Evolutionary conservation across 2,113 vertebrate species (phyloP), one percentile per base, ranked within the genome.

Genomic region (Nasalis larvatus): DNA sequence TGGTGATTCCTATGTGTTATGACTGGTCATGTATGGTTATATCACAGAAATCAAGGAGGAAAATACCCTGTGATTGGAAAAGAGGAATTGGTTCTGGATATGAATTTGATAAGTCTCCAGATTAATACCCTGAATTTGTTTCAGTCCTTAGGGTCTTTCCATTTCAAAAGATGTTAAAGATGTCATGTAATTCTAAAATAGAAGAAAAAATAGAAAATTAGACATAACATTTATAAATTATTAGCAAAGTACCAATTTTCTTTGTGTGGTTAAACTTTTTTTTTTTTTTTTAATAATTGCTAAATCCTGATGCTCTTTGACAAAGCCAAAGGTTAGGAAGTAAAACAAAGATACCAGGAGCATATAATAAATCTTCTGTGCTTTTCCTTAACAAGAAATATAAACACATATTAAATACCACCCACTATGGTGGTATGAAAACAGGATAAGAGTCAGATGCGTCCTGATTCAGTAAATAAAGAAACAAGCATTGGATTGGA

Each of bases 341-440:
- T 86, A 89, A 96, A 78, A 86, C 49, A 11, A 96, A 87, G 32
- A 52, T 21, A 91, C 4, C 7, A 56, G n/a, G 16, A 86, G 13
- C 13, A 47, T 89, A 60, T 88, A 40, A 88, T 47, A 92, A 95
- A 40, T 35, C 63, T 71, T 76, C 42, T 93, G 4, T 74, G 13
- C 27, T 74, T 93, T 74, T 11, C 27, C 56, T 93, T 58, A 92
- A 45, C 32, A 83, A 86, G n/a, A 88, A 60, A 80, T 35, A 89
- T 58, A 89, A 87, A 52, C 80, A 6, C 10, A 89, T 97, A 89
- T 84, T 56, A 87, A 96, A 90, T 84, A 81, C 25, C 8, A 66
- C 23, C 23, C 66, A 37, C 52, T 87, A 25, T 86, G 47, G 69
- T 81, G 2, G 6, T 77, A 37, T 84, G 9, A 21, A 88, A 76